Evolutionary conservation across 2,113 vertebrate species (phyloP).

Genomic region (Vicugna pacos): DNA sequence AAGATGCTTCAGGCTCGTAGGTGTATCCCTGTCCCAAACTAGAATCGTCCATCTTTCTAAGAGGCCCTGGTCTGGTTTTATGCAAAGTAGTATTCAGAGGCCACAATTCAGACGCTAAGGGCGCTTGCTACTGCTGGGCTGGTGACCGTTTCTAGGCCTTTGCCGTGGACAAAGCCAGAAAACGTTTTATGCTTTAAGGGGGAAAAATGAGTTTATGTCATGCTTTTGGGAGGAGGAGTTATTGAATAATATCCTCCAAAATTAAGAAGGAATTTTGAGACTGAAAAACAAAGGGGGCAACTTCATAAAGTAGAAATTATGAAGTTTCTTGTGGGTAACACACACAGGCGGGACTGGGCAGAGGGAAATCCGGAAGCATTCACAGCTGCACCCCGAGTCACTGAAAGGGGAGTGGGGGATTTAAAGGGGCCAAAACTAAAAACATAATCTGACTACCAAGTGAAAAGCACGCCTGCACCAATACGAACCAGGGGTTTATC

Average conservation of each 20-base stretch:
- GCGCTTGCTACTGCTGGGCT: background rate
- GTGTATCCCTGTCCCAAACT: background rate
- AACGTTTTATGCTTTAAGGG: background rate
- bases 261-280: background rate
- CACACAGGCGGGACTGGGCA: background rate
- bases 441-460: background rate
- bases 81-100: background rate
- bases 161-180: background rate
- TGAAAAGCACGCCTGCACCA: background rate
- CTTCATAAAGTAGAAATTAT: background rate
- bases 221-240: background rate
- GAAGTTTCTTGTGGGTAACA: background rate
- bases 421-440: background rate
- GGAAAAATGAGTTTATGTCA: background rate
- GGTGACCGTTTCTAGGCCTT: background rate
- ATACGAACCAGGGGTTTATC: background rate
- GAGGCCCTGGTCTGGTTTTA: background rate
- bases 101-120: background rate
- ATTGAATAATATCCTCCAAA: background rate
- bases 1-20: background rate
- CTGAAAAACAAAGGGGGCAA: background rate
- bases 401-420: background rate
- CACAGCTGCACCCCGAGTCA: background rate
- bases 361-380: background rate
- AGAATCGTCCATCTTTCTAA: background rate